Conservation (phyloP, 2,797 vertebrate species). For the Halcyon leucocephala region DNA sequence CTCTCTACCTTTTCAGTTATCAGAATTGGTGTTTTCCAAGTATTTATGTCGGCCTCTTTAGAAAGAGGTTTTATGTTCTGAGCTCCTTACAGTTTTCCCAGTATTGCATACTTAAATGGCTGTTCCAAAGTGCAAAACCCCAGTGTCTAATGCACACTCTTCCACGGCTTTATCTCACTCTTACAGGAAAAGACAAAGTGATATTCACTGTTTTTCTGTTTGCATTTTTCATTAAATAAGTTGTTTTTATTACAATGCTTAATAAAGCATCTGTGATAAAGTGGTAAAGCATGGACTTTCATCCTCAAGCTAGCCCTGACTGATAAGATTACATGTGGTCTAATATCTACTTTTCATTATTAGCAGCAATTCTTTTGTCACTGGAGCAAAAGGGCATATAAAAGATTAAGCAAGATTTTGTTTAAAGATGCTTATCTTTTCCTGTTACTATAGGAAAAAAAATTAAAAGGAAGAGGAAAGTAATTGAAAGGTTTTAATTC, state of each 20-base stretch:
- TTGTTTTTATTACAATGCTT: constrained; percentile 3
- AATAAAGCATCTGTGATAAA: neutral
- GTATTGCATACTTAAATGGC: neutral
- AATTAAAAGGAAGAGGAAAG: constrained; percentile 52
- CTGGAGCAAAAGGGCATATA: constrained; percentile 46
- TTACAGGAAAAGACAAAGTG: neutral
- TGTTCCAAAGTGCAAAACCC: neutral
- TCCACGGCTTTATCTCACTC: neutral
- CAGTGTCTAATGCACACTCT: neutral
- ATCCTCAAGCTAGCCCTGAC: neutral
- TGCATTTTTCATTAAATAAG: neutral
- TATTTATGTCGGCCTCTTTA: neutral
- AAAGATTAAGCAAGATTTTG: constrained; percentile 59
- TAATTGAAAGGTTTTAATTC: constrained; percentile 55
- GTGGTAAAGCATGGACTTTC: neutral
- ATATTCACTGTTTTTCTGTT: neutral
- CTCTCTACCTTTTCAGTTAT: neutral
- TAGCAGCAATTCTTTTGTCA: constrained; percentile 19
- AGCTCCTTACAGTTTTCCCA: neutral
- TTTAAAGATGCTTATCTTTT: constrained; percentile 50
- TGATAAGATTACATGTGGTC: constrained; percentile 8
- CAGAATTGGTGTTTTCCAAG: neutral
- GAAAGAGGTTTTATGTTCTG: neutral
- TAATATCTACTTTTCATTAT: constrained; percentile 34
- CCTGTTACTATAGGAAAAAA: constrained; percentile 32